Conservation (phyloP, 2,888 invertebrate genomes). For the Tanytarsus gracilentus region DNA sequence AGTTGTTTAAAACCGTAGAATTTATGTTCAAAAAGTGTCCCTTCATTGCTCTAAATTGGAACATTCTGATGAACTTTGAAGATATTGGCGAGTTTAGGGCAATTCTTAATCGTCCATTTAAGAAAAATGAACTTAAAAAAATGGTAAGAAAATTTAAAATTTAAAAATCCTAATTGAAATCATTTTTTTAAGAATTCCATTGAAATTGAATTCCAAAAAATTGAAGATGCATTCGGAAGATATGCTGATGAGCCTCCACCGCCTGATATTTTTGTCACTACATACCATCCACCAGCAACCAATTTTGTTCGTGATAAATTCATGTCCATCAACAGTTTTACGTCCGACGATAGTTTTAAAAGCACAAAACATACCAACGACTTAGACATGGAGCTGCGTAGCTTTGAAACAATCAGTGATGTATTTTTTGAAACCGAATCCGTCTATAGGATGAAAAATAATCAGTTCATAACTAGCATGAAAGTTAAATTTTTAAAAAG, state of each 20-base stretch:
- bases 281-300: neutral
- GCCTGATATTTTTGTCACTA: neutral
- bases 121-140: neutral
- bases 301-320: neutral
- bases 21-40: neutral
- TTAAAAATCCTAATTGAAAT: neutral
- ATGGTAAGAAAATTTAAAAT: neutral
- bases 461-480: no score
- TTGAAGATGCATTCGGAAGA: neutral
- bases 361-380: neutral
- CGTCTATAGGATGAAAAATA: neutral
- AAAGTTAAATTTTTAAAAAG: neutral
- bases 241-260: neutral
- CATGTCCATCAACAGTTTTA: neutral
- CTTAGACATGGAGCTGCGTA: neutral
- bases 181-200: neutral
- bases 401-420: neutral
- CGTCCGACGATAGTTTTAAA: neutral
- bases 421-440: neutral
- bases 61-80: neutral
- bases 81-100: neutral
- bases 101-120: neutral
- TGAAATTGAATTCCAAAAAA: conserved; percentile 2
- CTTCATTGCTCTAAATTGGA: conserved; percentile 2
- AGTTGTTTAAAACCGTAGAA: neutral